Evolutionary conservation across 2,888 invertebrate genomes (phyloP).

Genomic region (Ferrisia virgata): DNA sequence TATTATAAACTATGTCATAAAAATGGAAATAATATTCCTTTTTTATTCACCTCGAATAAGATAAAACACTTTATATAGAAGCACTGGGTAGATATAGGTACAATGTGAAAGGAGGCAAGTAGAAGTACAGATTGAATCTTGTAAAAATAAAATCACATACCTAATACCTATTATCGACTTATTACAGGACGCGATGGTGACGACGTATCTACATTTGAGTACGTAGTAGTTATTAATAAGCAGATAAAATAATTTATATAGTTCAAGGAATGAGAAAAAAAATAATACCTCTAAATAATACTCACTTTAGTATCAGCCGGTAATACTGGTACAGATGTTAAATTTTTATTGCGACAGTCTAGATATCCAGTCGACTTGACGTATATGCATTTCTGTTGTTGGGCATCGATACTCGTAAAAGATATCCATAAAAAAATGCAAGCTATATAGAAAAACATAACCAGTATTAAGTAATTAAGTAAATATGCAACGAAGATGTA

Average conservation of each 20-base stretch:
- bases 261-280: not conserved
- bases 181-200: too few relatives aligned
- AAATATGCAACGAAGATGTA: not conserved
- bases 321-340: constrained; percentile 30
- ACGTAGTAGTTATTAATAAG: too few relatives aligned
- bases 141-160: not conserved
- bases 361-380: not conserved
- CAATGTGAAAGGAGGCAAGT: not conserved
- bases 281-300: not conserved
- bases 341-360: constrained; percentile 24
- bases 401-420: not conserved
- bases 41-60: not conserved
- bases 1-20: not conserved
- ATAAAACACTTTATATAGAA: not conserved
- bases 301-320: not conserved
- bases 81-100: not conserved
- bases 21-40: not conserved
- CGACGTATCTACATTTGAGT: too few relatives aligned
- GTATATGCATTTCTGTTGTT: not conserved
- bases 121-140: not conserved
- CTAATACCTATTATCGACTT: too few relatives aligned
- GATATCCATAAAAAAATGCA: not conserved
- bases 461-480: not conserved
- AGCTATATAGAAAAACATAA: not conserved
- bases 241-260: not conserved